Percentiles rank a stretch among this genome's conserved stretches.
These are phyloP conservation scores for Cepphus grylle DNA, from an alignment of 2,113 vertebrate genomes.

Conservation along the genomic window DNA sequence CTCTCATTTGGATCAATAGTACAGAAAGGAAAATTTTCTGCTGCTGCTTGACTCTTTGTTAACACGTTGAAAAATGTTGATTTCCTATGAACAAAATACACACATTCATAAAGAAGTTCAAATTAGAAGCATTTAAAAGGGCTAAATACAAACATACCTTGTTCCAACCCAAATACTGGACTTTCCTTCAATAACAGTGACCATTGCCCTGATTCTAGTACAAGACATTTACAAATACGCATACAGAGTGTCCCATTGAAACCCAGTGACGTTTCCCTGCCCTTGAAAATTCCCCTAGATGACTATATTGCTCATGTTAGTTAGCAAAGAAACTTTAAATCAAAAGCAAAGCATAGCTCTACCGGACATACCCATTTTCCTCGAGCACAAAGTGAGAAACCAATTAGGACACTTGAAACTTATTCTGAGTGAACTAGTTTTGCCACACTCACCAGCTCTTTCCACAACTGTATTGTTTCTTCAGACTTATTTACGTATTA, in stretches of 20 bases:
- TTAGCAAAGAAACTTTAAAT: not conserved
- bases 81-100: slow-evolving; percentile 79
- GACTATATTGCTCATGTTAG: rapidly evolving
- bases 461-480: not conserved
- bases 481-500: not conserved
- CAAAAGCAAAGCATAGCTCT: not conserved
- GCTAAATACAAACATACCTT: not conserved
- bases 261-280: not conserved
- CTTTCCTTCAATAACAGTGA: not conserved
- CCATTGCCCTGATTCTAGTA: not conserved
- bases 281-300: not conserved
- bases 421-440: not conserved
- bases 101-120: not conserved
- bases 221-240: not conserved
- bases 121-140: not conserved
- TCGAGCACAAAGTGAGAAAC: not conserved
- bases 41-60: slow-evolving; percentile 90
- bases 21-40: slow-evolving; percentile 95
- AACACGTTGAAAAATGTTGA: slow-evolving; percentile 97
- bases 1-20: slow-evolving; percentile 97
- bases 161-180: not conserved
- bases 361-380: not conserved
- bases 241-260: not conserved
- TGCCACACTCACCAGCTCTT: not conserved
- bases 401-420: not conserved